These are phyloP conservation scores for Eunapius fragilis DNA, from an alignment of 37 sponge, comb jelly and placozoan genomes.

Conservation along the genomic window DNA sequence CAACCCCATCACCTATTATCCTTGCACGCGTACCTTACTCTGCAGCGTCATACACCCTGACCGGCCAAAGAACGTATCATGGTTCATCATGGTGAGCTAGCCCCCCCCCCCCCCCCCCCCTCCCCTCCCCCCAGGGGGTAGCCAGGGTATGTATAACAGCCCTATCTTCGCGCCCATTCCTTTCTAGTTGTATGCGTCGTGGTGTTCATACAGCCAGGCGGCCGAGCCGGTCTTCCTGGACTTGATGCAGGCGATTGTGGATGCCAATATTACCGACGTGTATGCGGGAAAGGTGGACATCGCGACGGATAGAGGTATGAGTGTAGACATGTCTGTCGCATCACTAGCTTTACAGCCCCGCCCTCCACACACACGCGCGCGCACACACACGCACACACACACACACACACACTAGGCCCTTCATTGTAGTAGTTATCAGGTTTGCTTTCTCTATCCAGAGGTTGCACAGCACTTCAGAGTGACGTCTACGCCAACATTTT, in stretches of 20 bases:
- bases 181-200: conserved; percentile 61
- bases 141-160: too few relatives aligned
- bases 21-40: too few relatives aligned
- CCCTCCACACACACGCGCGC: too few relatives aligned
- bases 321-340: neutral
- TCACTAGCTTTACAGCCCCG: too few relatives aligned
- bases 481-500: conserved; percentile 45
- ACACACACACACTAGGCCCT: too few relatives aligned
- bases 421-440: neutral
- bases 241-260: conserved; percentile 27
- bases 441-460: conserved; percentile 20
- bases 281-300: conserved; percentile 56
- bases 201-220: conserved; percentile 61
- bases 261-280: conserved; percentile 34
- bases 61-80: conserved; percentile 19
- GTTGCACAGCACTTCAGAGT: conserved; percentile 45
- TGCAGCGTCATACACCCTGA: conserved; percentile 33
- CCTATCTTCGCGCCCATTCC: neutral
- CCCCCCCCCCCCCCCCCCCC: too few relatives aligned
- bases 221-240: conserved; percentile 39
- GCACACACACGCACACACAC: too few relatives aligned
- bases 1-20: too few relatives aligned
- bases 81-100: conserved; percentile 41
- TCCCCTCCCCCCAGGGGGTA: too few relatives aligned
- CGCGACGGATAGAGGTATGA: conserved; percentile 43